Base-by-base conservation (phyloP, 64 coral and sea anemone species). In the Montipora foliosa region DNA sequence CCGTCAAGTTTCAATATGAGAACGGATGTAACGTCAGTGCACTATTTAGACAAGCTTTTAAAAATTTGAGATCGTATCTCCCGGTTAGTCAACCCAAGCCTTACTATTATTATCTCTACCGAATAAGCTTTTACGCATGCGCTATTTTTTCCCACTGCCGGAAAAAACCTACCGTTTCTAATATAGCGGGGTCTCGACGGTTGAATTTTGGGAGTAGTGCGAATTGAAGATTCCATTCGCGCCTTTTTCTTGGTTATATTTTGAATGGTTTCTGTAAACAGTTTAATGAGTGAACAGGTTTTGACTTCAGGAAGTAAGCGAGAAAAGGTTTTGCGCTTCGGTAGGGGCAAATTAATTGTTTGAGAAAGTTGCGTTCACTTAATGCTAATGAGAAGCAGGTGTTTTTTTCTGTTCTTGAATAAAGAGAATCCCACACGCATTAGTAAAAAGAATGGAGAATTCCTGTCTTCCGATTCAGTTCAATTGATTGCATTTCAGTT, bases 31-130 rank as follows among this genome's bases (percentile, higher is more conserved):
- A 71, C 44, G 13, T 72, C 62, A 6, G 66, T 15, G 66, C 44
- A 72, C 46, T 86, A 86, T 86, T 86, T 86, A 86, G 82, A 86
- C 82, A 86, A 86, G 64, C 82, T 71, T 49, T 86, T 71, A 22
- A 86, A 86, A 45, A 71, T 86, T 71, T 86, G 15, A 86, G 82
- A 86, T 86, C 82, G 29, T 86, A 86, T 86, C 82, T 49, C 45
- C 29, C 71, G 5, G 46, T 17, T 86, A 13, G 46, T 86, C 45
- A 49, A 6, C 50, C 82, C 66, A 64, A 72, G 47, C 64, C 50
- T 71, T 72, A 86, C 50, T 72, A 37, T 37, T 37, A 71, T 86
- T 48, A 71, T 51, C 82, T 47, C n/a, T 19, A n/a, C 8, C 70
- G 61, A 14, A 47, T 16, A 46, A 50, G 44, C 44, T 71, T 4